Percentiles rank a stretch among this genome's conserved stretches.
phyloP scores from a whole-genome alignment of 1,140 invertebrate species.

The Dendroctonus valens region DNA sequence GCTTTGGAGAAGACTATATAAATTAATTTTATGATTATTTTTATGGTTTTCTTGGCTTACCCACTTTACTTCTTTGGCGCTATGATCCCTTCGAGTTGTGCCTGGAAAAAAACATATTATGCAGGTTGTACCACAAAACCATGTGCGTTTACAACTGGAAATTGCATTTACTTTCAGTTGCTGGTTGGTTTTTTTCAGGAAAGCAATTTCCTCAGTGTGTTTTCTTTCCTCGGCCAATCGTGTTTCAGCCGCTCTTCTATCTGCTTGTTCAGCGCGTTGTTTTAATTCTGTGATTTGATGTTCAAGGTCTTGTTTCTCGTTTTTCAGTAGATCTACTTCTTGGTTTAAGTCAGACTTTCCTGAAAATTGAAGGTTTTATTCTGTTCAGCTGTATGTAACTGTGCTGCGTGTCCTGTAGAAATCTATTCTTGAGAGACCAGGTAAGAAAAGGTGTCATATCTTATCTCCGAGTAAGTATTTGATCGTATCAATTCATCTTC shows the following conservation, averaged over 20 bases:
- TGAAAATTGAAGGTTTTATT: background rate
- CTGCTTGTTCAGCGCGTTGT: conserved; percentile 80
- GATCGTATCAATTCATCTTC: too few relatives aligned
- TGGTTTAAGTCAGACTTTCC: conserved; percentile 67
- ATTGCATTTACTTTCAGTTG: conserved; percentile 75
- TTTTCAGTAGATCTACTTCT: conserved; percentile 55
- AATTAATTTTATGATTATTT: conserved; percentile 13
- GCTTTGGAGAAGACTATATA: conserved; percentile 40
- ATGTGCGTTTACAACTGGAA: background rate
- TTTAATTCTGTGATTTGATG: conserved; percentile 78
- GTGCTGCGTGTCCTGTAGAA: too few relatives aligned
- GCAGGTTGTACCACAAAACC: background rate
- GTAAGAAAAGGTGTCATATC: too few relatives aligned
- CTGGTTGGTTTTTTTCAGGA: conserved; percentile 89
- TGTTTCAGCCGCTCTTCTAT: conserved; percentile 80
- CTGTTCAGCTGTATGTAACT: too few relatives aligned
- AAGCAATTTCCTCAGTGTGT: conserved; percentile 86
- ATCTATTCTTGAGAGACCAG: too few relatives aligned
- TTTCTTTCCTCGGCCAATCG: conserved; percentile 85
- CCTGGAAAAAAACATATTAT: conserved; percentile 58
- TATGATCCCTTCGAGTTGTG: conserved; percentile 89
- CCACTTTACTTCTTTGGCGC: conserved; percentile 89
- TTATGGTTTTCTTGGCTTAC: conserved; percentile 1
- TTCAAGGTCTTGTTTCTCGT: conserved; percentile 70
- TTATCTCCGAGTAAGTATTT: too few relatives aligned